Conservation (phyloP, 2,113 vertebrate species). For the Ptyas mucosa region DNA sequence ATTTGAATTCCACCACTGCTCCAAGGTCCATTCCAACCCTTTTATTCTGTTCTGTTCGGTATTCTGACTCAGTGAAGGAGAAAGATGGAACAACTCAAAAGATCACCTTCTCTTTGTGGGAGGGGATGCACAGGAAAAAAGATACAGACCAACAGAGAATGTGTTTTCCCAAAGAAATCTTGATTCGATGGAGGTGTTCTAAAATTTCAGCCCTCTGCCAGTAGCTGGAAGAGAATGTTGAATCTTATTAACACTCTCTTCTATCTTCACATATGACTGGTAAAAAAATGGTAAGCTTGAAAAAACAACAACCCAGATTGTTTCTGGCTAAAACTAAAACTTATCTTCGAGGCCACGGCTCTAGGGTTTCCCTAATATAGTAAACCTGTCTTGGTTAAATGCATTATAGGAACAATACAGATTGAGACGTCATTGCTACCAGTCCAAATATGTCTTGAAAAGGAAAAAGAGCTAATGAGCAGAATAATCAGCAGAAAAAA, state of each 20-base stretch:
- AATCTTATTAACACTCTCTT: neutral
- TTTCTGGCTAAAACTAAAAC: neutral
- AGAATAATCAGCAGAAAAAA: neutral
- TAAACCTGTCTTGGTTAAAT: neutral
- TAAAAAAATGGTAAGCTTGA: neutral
- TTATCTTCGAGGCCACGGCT: neutral
- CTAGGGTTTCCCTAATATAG: neutral
- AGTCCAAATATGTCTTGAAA: neutral
- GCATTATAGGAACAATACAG: neutral
- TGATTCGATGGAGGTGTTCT: neutral
- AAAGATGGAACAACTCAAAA: neutral
- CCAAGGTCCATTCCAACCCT: neutral
- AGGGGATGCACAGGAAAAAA: neutral
- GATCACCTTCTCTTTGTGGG: neutral
- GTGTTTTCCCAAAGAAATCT: neutral
- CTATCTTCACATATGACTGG: neutral
- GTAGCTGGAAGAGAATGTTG: neutral
- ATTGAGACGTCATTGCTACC: neutral
- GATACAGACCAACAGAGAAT: neutral
- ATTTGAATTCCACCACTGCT: neutral
- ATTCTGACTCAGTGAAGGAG: neutral
- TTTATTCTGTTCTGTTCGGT: neutral
- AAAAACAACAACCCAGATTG: neutral
- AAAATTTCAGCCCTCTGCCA: neutral
- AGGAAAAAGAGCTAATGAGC: neutral